Percentiles rank a stretch among this genome's conserved stretches.
These are phyloP conservation scores for Phlogophora meticulosa DNA, from an alignment of 2,888 invertebrate species.

Conservation along the genomic window DNA sequence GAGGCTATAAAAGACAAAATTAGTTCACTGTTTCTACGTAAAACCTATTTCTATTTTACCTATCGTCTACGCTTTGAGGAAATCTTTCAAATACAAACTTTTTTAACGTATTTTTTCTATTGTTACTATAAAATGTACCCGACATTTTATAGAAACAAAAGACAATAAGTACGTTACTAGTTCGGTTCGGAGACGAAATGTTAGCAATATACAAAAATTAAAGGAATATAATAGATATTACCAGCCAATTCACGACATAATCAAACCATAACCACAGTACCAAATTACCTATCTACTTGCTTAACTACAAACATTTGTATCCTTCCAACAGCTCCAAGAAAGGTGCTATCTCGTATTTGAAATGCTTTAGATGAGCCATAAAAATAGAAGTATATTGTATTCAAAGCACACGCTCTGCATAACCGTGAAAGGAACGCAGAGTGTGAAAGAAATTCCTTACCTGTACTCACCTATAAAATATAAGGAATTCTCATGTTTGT, in stretches of 20 bases:
- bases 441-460: slow-evolving; percentile 44
- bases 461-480: slow-evolving; percentile 33
- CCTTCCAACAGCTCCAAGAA: slow-evolving; percentile 15
- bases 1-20: background rate
- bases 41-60: slow-evolving; percentile 5
- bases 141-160: too few species aligned
- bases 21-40: background rate
- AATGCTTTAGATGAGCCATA: slow-evolving; percentile 61
- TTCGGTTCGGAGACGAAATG: too few species aligned
- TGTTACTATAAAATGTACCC: too few species aligned
- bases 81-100: background rate
- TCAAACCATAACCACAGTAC: background rate
- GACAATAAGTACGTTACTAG: too few species aligned
- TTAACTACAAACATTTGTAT: background rate
- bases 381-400: slow-evolving; percentile 63
- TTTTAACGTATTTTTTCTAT: too few species aligned
- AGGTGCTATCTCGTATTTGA: slow-evolving; percentile 34
- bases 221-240: background rate
- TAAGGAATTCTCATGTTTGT: slow-evolving; percentile 21
- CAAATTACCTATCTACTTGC: too few species aligned
- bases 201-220: background rate
- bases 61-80: background rate
- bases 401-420: slow-evolving; percentile 60
- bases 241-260: background rate
- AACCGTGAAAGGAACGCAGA: slow-evolving; percentile 53